These are phyloP conservation scores for Xanthia togata DNA, from an alignment of 2,888 invertebrate genomes.

Conservation along the genomic window DNA sequence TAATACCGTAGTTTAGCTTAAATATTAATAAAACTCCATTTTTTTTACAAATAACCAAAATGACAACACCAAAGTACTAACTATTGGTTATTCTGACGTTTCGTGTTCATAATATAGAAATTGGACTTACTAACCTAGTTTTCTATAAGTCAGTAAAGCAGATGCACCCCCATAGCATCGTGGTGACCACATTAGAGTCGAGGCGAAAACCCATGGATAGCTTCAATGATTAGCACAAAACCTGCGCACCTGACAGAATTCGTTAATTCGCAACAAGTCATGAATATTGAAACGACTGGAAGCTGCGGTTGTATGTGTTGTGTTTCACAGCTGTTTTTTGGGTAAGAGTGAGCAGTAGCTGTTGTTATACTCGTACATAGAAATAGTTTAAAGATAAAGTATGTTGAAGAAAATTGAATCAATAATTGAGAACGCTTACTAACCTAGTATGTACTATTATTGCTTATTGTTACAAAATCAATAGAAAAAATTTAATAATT, in stretches of 20 bases:
- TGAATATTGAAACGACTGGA: constrained; percentile 61
- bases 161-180: constrained; percentile 37
- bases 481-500: too few species aligned
- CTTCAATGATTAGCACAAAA: constrained; percentile 42
- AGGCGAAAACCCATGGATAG: not conserved
- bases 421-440: not conserved
- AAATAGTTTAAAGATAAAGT: not conserved
- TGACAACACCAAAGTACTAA: too few species aligned
- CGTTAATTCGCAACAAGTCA: constrained; percentile 65
- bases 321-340: constrained; percentile 23
- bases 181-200: constrained; percentile 18
- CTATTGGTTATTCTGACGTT: not conserved
- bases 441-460: too few species aligned
- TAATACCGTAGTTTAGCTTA: not conserved
- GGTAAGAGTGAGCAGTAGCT: not conserved
- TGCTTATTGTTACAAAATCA: too few species aligned
- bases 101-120: not conserved
- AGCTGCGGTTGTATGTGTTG: constrained; percentile 33
- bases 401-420: too few species aligned
- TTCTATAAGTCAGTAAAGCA: constrained; percentile 4
- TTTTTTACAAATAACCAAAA: too few species aligned
- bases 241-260: constrained; percentile 65
- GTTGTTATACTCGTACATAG: too few species aligned
- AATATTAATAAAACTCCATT: too few species aligned
- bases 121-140: constrained; percentile 20